Percentiles rank a stretch among this genome's conserved stretches.
Conservation (phyloP, 2,797 vertebrate genomes). For the Phrynocephalus forsythii region DNA sequence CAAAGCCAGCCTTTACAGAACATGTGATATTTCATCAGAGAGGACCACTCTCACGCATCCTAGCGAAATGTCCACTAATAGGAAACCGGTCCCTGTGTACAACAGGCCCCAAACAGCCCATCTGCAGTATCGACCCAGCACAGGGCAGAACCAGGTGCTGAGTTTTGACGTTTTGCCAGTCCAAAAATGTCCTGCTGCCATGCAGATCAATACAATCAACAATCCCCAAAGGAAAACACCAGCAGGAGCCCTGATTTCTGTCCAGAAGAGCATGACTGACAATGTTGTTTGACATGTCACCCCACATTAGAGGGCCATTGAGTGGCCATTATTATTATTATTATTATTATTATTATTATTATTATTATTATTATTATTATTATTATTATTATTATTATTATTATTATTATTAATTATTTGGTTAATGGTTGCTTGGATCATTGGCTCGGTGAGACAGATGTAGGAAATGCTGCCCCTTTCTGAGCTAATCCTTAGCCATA, state of each 20-base stretch:
- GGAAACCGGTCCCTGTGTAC: slow-evolving; percentile 39
- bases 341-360: too few species aligned
- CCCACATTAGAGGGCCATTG: not conserved
- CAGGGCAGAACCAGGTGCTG: slow-evolving; percentile 8
- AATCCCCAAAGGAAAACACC: not conserved
- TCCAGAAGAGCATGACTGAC: slow-evolving; percentile 15
- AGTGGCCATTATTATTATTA: too few species aligned
- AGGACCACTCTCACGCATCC: slow-evolving; percentile 19
- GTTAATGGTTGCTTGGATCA: not conserved
- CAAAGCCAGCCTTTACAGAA: slow-evolving; percentile 57
- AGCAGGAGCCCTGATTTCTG: not conserved
- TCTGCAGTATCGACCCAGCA: slow-evolving; percentile 22
- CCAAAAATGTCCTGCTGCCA: not conserved
- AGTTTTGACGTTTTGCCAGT: not conserved
- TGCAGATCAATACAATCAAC: slow-evolving; percentile 5
- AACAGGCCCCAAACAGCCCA: slow-evolving; percentile 5
- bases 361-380: too few species aligned
- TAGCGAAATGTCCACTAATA: slow-evolving; percentile 37
- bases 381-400: too few species aligned
- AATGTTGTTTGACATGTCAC: not conserved
- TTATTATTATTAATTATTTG: not conserved
- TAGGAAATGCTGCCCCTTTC: not conserved
- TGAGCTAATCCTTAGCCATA: not conserved
- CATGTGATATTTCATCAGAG: slow-evolving; percentile 42
- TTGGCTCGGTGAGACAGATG: not conserved